Evolutionary conservation across 2,888 invertebrate species (phyloP), one percentile per base, ranked within the genome.

Genomic region (Eudasyphora cyanicolor): DNA sequence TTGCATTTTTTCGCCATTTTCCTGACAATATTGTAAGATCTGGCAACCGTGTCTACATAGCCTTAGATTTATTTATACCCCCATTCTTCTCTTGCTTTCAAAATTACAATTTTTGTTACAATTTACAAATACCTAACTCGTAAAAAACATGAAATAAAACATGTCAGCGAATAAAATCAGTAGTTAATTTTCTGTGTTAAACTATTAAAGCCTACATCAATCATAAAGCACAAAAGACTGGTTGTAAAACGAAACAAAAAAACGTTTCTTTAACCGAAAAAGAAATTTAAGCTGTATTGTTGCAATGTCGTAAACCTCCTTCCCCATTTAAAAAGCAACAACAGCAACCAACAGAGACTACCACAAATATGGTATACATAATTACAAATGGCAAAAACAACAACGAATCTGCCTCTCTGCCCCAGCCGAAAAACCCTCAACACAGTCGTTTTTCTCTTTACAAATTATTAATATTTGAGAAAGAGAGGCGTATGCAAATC

Each of bases 401-500:
- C 54, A 24, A 57, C 57, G 12, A 57, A n/a, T n/a, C n/a, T n/a
- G n/a, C n/a, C n/a, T n/a, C n/a, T n/a, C n/a, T n/a, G n/a, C 24
- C 24, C 5, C 8, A 51, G 21, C 51, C 45, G 45, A 45, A 45
- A 45, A 14, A 7, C 21, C 51, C 21, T 21, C 51, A n/a, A n/a
- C n/a, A n/a, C n/a, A n/a, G n/a, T n/a, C 21, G 19, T 51, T 21
- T 51, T 51, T n/a, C n/a, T n/a, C 45, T 4, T n/a, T 12, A n/a
- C n/a, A 45, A 45, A 24, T 51, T 21, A 21, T 21, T 21, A 51
- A 19, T 27, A 57, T 57, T 24, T 57, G 12, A n/a, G n/a, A 57
- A 57, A 57, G 49, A 70, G 19, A 49, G 32, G 70, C 29, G 51
- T 51, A 70, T 70, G 70, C 70, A 70, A 70, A 70, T 70, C 19